A percentile compares a stretch with the other conserved stretches of the same genome.
phyloP scores from a whole-genome alignment of 2,888 invertebrate species.

The Thereva nobilitata region DNA sequence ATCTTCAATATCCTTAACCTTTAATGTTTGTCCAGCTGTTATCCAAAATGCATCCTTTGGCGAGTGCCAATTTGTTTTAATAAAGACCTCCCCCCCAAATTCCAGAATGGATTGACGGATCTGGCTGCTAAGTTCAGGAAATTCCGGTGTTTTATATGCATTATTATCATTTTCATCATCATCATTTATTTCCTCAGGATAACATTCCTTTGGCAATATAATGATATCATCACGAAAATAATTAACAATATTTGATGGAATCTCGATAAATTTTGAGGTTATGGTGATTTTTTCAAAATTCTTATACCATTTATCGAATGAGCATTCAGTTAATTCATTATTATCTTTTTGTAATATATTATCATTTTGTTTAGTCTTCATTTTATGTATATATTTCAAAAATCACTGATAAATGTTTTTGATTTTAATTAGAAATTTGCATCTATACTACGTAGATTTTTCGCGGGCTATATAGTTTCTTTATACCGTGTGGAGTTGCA shows the following conservation, averaged over 20 bases:
- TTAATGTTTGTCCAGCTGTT: slow-evolving; percentile 43
- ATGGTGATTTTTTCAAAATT: slow-evolving; percentile 42
- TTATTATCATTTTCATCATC: slow-evolving; percentile 39
- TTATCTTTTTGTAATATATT: neutral
- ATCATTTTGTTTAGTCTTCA: too few relatives aligned
- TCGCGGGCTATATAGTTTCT: too few relatives aligned
- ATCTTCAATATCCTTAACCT: slow-evolving; percentile 42
- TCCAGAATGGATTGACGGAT: slow-evolving; percentile 34
- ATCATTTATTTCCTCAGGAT: slow-evolving; percentile 11
- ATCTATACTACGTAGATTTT: too few relatives aligned
- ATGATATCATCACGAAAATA: slow-evolving; percentile 44
- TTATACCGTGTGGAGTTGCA: too few relatives aligned
- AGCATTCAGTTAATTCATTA: slow-evolving; percentile 37
- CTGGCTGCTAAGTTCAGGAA: slow-evolving; percentile 41
- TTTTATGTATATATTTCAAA: too few relatives aligned
- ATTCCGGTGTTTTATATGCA: slow-evolving; percentile 40
- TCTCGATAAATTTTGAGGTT: slow-evolving; percentile 33
- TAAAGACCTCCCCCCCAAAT: slow-evolving; percentile 36
- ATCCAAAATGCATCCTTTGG: slow-evolving; percentile 45
- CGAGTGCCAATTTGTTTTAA: slow-evolving; percentile 45
- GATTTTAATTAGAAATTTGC: too few relatives aligned
- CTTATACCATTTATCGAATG: slow-evolving; percentile 41
- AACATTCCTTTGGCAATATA: slow-evolving; percentile 44
- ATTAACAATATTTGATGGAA: slow-evolving; percentile 40
- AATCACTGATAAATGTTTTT: too few relatives aligned